Percentiles rank a stretch among this genome's conserved stretches.
phyloP scores from a whole-genome alignment of 2,888 invertebrate genomes.

The Nomada lathburiana region DNA sequence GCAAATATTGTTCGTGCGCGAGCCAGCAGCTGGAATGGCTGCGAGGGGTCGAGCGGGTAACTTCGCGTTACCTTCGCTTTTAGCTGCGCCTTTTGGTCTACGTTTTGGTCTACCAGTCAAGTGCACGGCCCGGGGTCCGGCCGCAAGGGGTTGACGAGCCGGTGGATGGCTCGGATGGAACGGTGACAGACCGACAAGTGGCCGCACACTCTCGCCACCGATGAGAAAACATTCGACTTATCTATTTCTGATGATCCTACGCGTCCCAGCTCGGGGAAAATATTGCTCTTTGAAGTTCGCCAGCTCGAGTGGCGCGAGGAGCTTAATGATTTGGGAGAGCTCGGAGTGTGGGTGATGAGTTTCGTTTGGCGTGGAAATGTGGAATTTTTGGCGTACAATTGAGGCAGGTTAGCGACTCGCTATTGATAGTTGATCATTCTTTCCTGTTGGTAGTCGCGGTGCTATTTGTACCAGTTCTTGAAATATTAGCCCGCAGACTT shows the following conservation, averaged over 20 bases:
- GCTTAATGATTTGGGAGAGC: constrained; percentile 29
- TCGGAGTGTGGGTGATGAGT: not conserved
- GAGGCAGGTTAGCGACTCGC: no score
- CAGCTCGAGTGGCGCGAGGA: not conserved
- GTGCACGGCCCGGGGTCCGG: constrained; percentile 66
- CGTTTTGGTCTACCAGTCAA: constrained; percentile 72
- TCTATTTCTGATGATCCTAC: constrained; percentile 56
- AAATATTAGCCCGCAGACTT: no score
- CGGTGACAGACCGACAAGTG: constrained; percentile 70
- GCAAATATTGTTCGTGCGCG: constrained; percentile 83
- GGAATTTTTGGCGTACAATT: no score
- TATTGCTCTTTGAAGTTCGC: constrained; percentile 46
- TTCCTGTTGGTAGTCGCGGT: no score
- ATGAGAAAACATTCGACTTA: constrained; percentile 69
- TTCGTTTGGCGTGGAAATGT: not conserved
- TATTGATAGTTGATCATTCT: no score
- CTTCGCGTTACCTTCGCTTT: constrained; percentile 70
- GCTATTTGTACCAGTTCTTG: no score
- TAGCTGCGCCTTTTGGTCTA: constrained; percentile 67
- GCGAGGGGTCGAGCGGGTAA: constrained; percentile 67
- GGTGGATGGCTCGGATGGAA: constrained; percentile 27
- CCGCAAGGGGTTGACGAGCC: constrained; percentile 62
- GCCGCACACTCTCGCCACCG: constrained; percentile 44
- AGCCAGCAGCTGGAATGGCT: constrained; percentile 73
- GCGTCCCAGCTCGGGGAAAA: constrained; percentile 34